Percentiles rank a stretch among this genome's conserved stretches.
These are phyloP conservation scores for Eupithecia dodoneata DNA, from an alignment of 2,888 invertebrate genomes.

Conservation along the genomic window DNA sequence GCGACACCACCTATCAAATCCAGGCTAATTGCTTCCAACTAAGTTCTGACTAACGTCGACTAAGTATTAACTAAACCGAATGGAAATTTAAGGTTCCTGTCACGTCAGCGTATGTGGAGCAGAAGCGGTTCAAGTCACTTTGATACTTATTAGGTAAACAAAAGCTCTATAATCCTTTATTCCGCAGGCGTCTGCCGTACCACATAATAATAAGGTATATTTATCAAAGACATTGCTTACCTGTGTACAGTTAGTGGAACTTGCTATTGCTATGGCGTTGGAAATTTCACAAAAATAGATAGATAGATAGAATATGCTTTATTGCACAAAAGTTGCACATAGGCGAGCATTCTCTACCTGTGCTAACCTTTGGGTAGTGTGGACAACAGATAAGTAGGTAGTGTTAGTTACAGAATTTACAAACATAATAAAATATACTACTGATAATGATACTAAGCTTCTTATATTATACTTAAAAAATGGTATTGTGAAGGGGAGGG, in stretches of 20 bases:
- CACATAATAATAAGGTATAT: slow-evolving; percentile 71
- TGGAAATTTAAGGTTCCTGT: slow-evolving; percentile 22
- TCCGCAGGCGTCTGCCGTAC: slow-evolving; percentile 49
- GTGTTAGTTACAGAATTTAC: too few relatives aligned
- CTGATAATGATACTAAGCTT: too few relatives aligned
- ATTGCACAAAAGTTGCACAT: too few relatives aligned
- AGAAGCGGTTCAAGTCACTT: slow-evolving; percentile 31
- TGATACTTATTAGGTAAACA: slow-evolving; percentile 47
- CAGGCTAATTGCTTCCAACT: slow-evolving; percentile 17
- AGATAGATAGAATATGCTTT: too few relatives aligned
- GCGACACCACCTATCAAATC: slow-evolving; percentile 18
- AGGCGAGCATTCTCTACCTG: too few relatives aligned
- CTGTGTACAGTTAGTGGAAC: slow-evolving; percentile 33
- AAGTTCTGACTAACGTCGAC: slow-evolving; percentile 4
- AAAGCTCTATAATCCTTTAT: slow-evolving; percentile 53
- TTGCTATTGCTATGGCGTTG: not conserved
- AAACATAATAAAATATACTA: too few relatives aligned
- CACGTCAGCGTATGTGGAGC: slow-evolving; percentile 28
- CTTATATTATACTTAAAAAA: too few relatives aligned
- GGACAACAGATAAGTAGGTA: too few relatives aligned
- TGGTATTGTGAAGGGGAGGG: too few relatives aligned
- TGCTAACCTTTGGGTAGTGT: too few relatives aligned
- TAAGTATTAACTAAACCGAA: slow-evolving; percentile 21
- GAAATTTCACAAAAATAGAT: not conserved
- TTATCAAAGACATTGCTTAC: slow-evolving; percentile 71